phyloP scores from a whole-genome alignment of 2,113 vertebrate species.

The Eonycteris spelaea region DNA sequence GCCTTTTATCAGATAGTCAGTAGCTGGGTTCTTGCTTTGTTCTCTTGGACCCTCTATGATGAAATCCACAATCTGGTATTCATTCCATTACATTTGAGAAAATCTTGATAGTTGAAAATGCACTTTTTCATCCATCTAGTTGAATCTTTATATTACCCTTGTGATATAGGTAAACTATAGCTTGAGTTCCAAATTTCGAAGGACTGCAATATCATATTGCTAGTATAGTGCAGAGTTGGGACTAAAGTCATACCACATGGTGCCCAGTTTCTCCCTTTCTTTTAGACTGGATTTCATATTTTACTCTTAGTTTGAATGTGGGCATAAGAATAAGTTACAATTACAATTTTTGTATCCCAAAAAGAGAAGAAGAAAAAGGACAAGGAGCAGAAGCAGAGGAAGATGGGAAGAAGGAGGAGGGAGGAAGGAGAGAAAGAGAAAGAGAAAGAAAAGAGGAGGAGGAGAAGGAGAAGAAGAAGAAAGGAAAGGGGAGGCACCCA shows the following conservation, averaged over 20 bases:
- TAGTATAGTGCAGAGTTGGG: neutral
- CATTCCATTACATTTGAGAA: neutral
- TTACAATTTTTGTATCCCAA: neutral
- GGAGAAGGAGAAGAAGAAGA: neutral
- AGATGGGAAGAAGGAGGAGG: neutral
- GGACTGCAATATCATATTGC: neutral
- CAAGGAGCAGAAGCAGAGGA: neutral
- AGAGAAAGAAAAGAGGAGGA: neutral
- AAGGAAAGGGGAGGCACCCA: neutral
- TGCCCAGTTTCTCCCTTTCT: neutral
- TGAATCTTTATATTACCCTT: neutral
- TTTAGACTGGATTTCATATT: neutral
- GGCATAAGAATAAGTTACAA: neutral
- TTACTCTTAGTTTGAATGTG: neutral
- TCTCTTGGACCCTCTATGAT: neutral
- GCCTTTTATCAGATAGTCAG: neutral
- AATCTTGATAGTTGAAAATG: neutral
- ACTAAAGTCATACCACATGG: no score
- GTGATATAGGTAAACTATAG: neutral
- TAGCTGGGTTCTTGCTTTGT: neutral
- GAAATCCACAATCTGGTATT: neutral
- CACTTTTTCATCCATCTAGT: neutral
- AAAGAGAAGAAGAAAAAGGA: neutral
- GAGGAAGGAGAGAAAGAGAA: neutral
- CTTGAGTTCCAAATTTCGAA: neutral